Conservation (phyloP, 1,140 invertebrate genomes). For the Brachionus paranguensis region DNA sequence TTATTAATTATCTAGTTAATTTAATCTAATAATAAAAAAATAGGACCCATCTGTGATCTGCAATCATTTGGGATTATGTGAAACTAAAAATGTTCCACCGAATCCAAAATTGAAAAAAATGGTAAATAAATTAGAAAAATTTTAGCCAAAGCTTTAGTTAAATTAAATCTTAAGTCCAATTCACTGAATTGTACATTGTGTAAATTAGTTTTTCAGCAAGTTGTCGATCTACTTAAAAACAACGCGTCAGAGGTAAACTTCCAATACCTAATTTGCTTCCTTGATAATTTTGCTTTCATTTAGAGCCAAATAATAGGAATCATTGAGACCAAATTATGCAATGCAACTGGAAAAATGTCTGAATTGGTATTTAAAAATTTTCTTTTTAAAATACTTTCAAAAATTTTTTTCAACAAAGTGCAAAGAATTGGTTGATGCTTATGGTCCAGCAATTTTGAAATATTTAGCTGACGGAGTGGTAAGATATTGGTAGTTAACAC, state of each 20-base stretch:
- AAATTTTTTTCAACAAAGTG: not conserved
- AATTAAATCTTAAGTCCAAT: not conserved
- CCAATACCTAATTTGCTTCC: not conserved
- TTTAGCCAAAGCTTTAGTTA: not conserved
- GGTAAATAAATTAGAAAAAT: not conserved
- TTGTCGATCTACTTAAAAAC: not conserved
- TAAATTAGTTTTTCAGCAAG: conserved; percentile 26
- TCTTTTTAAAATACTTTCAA: not conserved
- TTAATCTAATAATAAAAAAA: not conserved
- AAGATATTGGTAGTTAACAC: not conserved
- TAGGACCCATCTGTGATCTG: conserved; percentile 9
- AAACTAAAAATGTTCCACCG: not conserved
- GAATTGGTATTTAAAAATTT: not conserved
- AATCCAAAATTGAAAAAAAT: conserved; percentile 1
- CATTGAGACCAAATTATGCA: conserved; percentile 13
- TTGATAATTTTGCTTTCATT: not conserved
- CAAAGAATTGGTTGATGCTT: not conserved
- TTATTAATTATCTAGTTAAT: not conserved
- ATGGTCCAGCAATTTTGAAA: conserved; percentile 24
- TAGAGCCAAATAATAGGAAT: not conserved
- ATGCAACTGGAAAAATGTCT: conserved; percentile 6
- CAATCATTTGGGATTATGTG: conserved; percentile 8
- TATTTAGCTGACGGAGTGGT: conserved; percentile 9
- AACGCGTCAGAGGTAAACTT: not conserved
- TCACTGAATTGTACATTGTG: conserved; percentile 11